Conservation (phyloP, 2,797 vertebrate genomes). For the Galago senegalensis region DNA sequence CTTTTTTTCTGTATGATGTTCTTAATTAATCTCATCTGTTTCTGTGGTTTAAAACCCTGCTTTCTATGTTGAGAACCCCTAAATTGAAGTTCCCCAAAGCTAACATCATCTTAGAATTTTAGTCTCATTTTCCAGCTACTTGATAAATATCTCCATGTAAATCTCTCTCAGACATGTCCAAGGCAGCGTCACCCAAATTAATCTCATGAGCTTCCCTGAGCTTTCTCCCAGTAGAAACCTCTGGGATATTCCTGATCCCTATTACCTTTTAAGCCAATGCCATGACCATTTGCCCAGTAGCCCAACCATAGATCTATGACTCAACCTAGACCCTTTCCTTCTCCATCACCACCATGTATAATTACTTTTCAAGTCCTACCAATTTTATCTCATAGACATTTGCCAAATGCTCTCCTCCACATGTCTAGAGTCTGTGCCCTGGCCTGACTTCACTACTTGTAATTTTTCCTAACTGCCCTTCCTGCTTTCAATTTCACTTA, state of each 20-base stretch:
- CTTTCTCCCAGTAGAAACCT: background rate
- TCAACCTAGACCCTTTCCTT: background rate
- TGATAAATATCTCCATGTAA: background rate
- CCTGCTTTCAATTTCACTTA: background rate
- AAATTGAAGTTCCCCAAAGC: background rate
- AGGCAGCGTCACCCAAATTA: slow-evolving; percentile 17
- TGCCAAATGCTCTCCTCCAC: background rate
- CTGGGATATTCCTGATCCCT: background rate
- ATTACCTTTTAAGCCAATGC: background rate
- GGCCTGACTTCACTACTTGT: background rate
- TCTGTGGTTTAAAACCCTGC: background rate
- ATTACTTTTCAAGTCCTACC: background rate
- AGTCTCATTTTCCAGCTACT: background rate
- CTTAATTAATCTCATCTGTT: background rate
- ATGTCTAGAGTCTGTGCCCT: background rate
- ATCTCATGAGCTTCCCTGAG: background rate
- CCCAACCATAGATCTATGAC: background rate
- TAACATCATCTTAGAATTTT: background rate
- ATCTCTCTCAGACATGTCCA: background rate
- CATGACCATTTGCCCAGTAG: background rate
- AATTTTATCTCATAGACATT: background rate
- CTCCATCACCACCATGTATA: background rate
- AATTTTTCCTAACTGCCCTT: background rate
- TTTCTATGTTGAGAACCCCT: background rate
- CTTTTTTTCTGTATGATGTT: background rate